Evolutionary conservation across 2,797 vertebrate genomes (phyloP).

Genomic region (Lates japonicus): DNA sequence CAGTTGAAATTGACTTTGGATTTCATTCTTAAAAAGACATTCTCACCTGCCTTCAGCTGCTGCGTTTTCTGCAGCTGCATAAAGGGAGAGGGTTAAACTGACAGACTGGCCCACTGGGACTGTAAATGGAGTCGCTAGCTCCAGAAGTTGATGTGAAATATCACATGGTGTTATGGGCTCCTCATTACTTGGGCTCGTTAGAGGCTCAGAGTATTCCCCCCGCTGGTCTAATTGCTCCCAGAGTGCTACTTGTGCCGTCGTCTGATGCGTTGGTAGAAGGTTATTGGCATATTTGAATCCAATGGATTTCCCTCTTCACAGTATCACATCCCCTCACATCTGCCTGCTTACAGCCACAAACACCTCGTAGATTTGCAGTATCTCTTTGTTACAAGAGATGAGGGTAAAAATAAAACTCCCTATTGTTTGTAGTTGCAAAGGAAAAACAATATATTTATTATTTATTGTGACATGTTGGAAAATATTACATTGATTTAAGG

Average conservation of each 20-base stretch:
- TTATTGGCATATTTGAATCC: constrained; percentile 61
- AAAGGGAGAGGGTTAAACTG: constrained; percentile 20
- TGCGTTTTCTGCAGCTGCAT: constrained; percentile 1
- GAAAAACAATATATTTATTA: background rate
- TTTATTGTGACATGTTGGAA: background rate
- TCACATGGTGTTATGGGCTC: constrained; percentile 44
- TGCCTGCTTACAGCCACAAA: constrained; percentile 4
- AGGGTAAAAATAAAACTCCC: background rate
- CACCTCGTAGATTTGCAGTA: background rate
- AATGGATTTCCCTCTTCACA: constrained; percentile 17
- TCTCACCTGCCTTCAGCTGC: background rate
- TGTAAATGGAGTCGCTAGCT: constrained; percentile 50
- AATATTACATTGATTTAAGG: background rate
- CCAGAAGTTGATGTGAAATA: constrained; percentile 58
- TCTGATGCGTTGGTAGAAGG: constrained; percentile 45
- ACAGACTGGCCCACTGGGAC: constrained; percentile 52
- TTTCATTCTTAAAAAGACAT: background rate
- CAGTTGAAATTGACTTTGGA: background rate
- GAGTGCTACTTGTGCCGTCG: constrained; percentile 36
- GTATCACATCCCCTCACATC: constrained; percentile 16
- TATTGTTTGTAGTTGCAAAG: background rate
- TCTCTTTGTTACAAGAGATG: constrained; percentile 2
- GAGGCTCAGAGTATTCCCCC: constrained; percentile 34
- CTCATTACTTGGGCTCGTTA: constrained; percentile 69
- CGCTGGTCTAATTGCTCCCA: constrained; percentile 73